phyloP scores from a whole-genome alignment of 2,113 vertebrate genomes.

The Brachyhypopomus gauderio region DNA sequence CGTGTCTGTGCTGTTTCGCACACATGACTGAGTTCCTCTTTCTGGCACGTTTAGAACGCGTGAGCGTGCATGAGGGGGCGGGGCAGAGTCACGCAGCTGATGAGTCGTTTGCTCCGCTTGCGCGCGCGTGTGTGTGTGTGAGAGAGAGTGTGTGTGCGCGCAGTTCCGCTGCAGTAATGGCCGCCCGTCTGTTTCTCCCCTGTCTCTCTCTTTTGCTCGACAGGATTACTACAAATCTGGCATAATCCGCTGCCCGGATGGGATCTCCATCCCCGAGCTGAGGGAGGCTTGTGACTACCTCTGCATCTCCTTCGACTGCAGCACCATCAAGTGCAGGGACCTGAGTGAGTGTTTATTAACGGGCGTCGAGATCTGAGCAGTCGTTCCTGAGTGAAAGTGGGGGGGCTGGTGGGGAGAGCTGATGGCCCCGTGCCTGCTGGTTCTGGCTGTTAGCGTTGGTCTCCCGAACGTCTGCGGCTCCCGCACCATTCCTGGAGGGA shows the following conservation, averaged over 20 bases:
- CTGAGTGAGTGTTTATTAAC: constrained; percentile 88
- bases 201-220: constrained; percentile 56
- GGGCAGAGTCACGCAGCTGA: constrained; percentile 50
- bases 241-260: constrained; percentile 98
- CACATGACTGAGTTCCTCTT: constrained; percentile 17
- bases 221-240: constrained; percentile 99
- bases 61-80: constrained; percentile 36
- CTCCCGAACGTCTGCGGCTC: background rate
- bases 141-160: constrained; percentile 8
- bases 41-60: constrained; percentile 52
- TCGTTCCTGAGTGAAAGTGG: background rate
- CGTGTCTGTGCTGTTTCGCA: background rate
- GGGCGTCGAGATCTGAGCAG: background rate
- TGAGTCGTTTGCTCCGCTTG: constrained; percentile 53
- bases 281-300: constrained; percentile 99
- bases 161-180: constrained; percentile 72
- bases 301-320: constrained; percentile 97
- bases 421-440: constrained; percentile 8
- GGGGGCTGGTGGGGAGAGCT: background rate
- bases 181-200: constrained; percentile 51
- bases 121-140: constrained; percentile 9
- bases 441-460: background rate
- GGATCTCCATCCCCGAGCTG: constrained; percentile 97
- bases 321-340: constrained; percentile 99
- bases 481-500: background rate